Percentiles rank a stretch among this genome's conserved stretches.
phyloP scores from a whole-genome alignment of 2,113 vertebrate genomes.

The Sula dactylatra region DNA sequence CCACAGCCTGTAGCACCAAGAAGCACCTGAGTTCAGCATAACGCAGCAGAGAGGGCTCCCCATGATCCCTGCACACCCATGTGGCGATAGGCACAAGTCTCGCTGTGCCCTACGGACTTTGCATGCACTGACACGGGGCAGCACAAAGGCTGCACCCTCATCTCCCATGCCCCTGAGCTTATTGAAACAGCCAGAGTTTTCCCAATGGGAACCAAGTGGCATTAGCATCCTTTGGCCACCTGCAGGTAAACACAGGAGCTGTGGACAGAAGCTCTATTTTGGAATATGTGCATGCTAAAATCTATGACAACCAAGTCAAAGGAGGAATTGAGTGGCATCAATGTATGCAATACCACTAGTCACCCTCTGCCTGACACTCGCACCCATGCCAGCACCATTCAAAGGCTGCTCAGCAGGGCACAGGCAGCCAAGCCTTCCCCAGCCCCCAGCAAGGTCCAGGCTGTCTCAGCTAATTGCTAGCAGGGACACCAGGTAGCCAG shows the following conservation, averaged over 20 bases:
- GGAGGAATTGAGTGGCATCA: neutral
- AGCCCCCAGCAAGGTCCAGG: neutral
- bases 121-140: neutral
- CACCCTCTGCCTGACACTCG: fast-evolving
- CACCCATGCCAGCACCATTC: fast-evolving
- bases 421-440: neutral
- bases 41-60: neutral
- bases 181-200: neutral
- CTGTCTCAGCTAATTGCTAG: neutral
- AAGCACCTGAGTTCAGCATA: neutral
- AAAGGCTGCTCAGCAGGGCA: neutral
- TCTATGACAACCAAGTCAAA: fast-evolving
- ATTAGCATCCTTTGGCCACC: neutral
- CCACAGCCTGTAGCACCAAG: neutral
- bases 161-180: neutral
- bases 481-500: neutral
- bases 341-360: fast-evolving
- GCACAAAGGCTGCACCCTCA: neutral
- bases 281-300: fast-evolving
- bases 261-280: neutral
- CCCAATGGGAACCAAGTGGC: fast-evolving
- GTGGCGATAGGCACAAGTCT: fast-evolving
- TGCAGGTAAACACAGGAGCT: neutral
- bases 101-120: neutral
- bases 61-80: fast-evolving